Evolutionary conservation across 2,888 invertebrate species (phyloP), one percentile per base, ranked within the genome.

Genomic region (Euspilapteryx auroguttella): DNA sequence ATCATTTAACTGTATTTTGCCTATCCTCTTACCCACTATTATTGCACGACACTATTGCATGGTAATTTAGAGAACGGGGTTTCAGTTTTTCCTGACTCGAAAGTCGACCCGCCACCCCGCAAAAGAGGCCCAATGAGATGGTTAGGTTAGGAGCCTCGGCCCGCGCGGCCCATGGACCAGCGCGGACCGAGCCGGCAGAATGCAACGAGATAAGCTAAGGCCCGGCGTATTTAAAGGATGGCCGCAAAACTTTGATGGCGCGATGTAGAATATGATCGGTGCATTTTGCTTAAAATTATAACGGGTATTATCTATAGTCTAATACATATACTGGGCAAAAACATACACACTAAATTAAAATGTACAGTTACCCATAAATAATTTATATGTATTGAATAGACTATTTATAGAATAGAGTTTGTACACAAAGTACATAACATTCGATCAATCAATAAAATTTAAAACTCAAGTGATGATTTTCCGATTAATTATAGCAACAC

Each of bases 161-260:
- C 82, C 79, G 78, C 79, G 79, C 77, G 77, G 50, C 55, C 55
- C 86, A 83, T 78, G 80, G 5, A 6, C 5, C 82, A 84, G 79
- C 77, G 78, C 79, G 81, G 85, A 85, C 82, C 81, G 87, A 86
- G 85, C 86, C 83, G 85, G 84, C 83, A 65, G 79, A 66, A 78
- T 79, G 82, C 73, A 80, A 73, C 13, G 2, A 3, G 0, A 0
- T 0, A 0, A 2, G 3, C 12, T 1, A 6, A 6, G 17, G 7
- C 69, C 51, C 15, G 5, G 63, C 56, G 35, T n/a, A n/a, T 38
- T 37, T 41, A 37, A 27, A 17, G 12, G 12, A 9, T 9, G 29
- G 26, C 12, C 7, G 12, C 33, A 39, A 40, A 39, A 42, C 39
- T 38, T 42, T 37, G 32, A 35, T 37, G 49, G 45, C 51, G 53